These are phyloP conservation scores for Pristionchus arcanus DNA, from an alignment of 2,888 invertebrate genomes.

Conservation along the genomic window DNA sequence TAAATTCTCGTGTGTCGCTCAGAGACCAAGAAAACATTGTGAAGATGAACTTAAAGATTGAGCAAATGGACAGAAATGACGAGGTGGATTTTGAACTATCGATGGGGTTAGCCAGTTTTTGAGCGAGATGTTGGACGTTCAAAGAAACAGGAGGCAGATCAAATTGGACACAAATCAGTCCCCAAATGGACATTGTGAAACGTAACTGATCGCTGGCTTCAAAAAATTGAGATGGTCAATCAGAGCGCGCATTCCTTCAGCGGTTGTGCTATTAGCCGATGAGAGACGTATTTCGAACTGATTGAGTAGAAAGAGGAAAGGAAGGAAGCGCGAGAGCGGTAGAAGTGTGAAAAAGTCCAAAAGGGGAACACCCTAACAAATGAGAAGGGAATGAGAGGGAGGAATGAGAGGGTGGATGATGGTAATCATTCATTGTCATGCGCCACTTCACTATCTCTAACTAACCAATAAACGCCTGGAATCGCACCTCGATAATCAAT, in stretches of 20 bases:
- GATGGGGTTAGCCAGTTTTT: not conserved
- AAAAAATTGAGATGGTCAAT: too few relatives aligned
- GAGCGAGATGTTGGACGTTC: not conserved
- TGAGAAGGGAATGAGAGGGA: conserved; percentile 5
- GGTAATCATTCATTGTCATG: not conserved
- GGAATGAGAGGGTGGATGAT: not conserved
- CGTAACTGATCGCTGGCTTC: not conserved
- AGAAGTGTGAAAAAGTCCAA: conserved; percentile 9
- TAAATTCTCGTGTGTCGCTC: not conserved
- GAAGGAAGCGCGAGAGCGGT: not conserved
- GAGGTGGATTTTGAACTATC: not conserved
- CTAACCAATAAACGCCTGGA: not conserved
- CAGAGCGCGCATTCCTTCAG: not conserved
- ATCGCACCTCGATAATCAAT: not conserved
- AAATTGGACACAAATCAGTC: too few relatives aligned
- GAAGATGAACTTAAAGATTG: not conserved
- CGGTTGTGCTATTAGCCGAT: not conserved
- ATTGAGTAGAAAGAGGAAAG: not conserved
- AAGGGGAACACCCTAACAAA: not conserved
- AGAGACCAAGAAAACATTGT: not conserved
- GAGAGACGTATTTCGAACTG: not conserved
- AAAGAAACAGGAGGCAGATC: not conserved
- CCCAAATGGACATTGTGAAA: not conserved
- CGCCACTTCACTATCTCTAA: not conserved
- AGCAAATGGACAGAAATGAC: not conserved